phyloP scores from a whole-genome alignment of 2,113 vertebrate genomes.

The Tamias sibiricus region DNA sequence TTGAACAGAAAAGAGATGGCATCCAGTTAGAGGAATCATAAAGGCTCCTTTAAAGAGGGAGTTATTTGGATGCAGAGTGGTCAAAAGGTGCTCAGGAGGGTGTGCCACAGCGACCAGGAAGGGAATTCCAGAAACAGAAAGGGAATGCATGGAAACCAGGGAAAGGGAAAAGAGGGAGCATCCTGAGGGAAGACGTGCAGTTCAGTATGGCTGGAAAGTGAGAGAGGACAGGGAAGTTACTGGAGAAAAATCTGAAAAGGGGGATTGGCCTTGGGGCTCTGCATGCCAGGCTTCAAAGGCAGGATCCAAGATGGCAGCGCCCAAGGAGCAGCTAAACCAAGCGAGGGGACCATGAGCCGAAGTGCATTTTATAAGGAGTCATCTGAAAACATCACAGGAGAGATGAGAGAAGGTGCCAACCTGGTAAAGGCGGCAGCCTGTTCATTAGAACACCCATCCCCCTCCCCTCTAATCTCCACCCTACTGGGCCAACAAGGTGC shows the following conservation, averaged over 20 bases:
- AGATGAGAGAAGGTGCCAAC: not conserved
- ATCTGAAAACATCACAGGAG: not conserved
- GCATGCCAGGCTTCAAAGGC: not conserved
- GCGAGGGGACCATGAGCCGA: not conserved
- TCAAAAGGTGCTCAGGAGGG: not conserved
- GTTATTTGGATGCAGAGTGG: not conserved
- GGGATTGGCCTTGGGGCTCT: not conserved
- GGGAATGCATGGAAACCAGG: not conserved
- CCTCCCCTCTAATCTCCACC: not conserved
- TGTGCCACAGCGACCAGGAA: not conserved
- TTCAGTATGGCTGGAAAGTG: not conserved
- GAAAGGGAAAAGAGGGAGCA: not conserved
- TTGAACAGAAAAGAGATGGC: not conserved
- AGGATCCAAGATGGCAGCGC: not conserved
- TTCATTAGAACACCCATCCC: not conserved
- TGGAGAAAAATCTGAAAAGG: not conserved
- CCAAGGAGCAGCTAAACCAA: not conserved
- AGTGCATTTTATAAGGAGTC: not conserved
- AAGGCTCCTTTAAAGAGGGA: not conserved
- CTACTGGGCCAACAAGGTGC: not conserved
- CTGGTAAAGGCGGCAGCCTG: not conserved
- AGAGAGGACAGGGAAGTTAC: not conserved
- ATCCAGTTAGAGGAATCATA: not conserved
- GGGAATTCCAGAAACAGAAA: not conserved
- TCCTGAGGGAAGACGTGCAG: not conserved